Percentiles rank a stretch among this genome's conserved stretches.
Evolutionary conservation across 2,888 invertebrate species (phyloP).

Genomic region (Yponomeuta malinellus): DNA sequence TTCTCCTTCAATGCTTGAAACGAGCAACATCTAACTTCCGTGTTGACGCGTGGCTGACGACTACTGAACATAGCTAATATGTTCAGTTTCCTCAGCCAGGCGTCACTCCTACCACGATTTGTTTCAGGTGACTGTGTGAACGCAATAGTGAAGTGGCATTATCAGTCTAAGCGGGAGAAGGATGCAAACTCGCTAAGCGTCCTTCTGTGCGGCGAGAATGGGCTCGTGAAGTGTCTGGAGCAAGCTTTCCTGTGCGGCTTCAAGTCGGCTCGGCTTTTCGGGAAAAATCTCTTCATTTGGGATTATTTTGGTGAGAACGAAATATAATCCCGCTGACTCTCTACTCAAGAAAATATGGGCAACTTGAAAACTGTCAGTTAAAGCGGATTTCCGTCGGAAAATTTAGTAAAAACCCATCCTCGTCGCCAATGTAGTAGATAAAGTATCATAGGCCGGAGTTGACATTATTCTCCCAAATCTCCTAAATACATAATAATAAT

Average conservation of each 20-base stretch:
- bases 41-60: no score
- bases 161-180: constrained; percentile 88
- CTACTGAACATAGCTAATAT: no score
- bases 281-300: constrained; percentile 97
- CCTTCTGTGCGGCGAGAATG: constrained; percentile 95
- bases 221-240: constrained; percentile 94
- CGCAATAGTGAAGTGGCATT: constrained; percentile 97
- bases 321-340: background rate
- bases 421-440: no score
- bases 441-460: no score
- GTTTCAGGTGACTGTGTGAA: constrained; percentile 93
- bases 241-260: constrained; percentile 97
- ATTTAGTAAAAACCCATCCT: no score
- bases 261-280: constrained; percentile 93
- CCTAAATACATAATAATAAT: no score
- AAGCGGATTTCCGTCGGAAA: no score
- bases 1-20: no score
- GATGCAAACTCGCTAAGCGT: constrained; percentile 90
- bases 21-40: no score
- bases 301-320: constrained; percentile 91
- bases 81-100: no score
- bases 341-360: background rate
- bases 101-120: background rate
- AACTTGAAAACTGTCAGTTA: no score
- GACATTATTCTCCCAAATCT: no score